A percentile compares a stretch with the other conserved stretches of the same genome.
Conservation (phyloP, 2,888 invertebrate species). For the Celastrina argiolus region DNA sequence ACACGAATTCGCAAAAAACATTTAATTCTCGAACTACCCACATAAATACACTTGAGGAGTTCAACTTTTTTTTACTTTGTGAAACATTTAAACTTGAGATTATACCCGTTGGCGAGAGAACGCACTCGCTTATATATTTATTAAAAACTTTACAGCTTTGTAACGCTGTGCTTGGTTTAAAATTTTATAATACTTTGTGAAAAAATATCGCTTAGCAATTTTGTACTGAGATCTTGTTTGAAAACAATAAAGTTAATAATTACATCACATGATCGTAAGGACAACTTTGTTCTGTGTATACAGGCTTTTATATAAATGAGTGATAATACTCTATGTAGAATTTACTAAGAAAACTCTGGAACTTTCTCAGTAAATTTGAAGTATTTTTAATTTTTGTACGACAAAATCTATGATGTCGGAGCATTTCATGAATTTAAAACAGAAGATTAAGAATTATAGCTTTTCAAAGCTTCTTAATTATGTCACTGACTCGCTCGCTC, state of each 20-base stretch:
- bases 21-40: background rate
- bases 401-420: too few relatives aligned
- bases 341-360: too few relatives aligned
- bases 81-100: background rate
- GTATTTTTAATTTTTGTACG: too few relatives aligned
- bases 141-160: slow-evolving; percentile 5
- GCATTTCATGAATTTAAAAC: too few relatives aligned
- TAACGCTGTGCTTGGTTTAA: background rate
- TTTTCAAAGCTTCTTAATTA: too few relatives aligned
- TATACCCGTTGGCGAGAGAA: background rate
- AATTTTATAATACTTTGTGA: background rate
- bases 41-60: slow-evolving; percentile 7
- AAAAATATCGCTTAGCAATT: background rate
- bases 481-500: too few relatives aligned
- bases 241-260: background rate
- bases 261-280: too few relatives aligned
- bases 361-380: too few relatives aligned
- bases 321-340: too few relatives aligned
- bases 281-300: too few relatives aligned
- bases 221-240: background rate
- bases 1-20: background rate
- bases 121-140: background rate
- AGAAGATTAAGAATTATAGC: too few relatives aligned
- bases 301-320: too few relatives aligned
- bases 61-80: background rate